Conservation (phyloP, 2,888 invertebrate genomes). For the Archips xylosteana region DNA sequence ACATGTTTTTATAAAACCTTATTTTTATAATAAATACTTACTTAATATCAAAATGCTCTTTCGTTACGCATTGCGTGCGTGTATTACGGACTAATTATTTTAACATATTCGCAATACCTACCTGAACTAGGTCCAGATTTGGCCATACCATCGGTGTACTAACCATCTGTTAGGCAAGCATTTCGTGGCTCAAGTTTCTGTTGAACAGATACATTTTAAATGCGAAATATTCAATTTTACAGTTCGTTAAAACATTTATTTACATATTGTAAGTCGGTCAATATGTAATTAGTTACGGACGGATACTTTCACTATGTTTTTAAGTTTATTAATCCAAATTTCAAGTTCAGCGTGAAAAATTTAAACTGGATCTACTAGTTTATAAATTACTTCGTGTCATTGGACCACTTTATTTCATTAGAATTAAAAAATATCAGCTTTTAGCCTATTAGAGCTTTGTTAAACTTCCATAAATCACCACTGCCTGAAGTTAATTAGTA, state of each 20-base stretch:
- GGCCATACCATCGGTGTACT: constrained; percentile 3
- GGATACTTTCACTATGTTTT: constrained; percentile 27
- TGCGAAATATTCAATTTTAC: not conserved
- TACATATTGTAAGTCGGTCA: constrained; percentile 39
- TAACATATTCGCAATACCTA: constrained; percentile 1
- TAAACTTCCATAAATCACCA: not conserved
- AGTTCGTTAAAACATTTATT: constrained; percentile 32
- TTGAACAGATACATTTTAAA: not conserved
- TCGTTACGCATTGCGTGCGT: not conserved
- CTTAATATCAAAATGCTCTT: not conserved
- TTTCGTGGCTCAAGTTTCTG: not conserved
- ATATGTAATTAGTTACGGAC: constrained; percentile 39
- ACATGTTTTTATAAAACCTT: not conserved
- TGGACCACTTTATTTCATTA: not conserved
- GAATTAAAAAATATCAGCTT: not conserved
- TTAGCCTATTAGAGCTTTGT: not conserved
- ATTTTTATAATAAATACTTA: not conserved
- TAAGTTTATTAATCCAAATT: not conserved
- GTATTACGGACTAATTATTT: constrained; percentile 14
- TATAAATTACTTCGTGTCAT: not conserved
- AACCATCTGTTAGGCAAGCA: not conserved
- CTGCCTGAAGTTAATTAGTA: not conserved
- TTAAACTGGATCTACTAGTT: not conserved
- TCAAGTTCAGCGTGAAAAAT: constrained; percentile 12
- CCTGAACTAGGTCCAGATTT: not conserved